These are phyloP conservation scores for Phortica okadai DNA, from an alignment of 2,888 invertebrate species.

Conservation along the genomic window DNA sequence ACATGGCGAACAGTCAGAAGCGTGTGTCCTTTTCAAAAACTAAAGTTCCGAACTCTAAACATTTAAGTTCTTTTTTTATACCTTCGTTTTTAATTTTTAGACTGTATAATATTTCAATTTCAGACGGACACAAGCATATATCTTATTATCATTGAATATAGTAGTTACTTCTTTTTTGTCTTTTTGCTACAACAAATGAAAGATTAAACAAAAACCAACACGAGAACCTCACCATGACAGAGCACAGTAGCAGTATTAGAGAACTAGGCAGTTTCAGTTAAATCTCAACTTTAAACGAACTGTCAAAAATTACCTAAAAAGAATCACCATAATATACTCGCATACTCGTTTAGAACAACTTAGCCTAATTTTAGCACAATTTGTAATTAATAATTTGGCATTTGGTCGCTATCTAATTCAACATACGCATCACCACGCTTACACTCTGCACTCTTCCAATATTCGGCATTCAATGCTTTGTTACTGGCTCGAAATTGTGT, in stretches of 20 bases:
- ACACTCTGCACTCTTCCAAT: not conserved
- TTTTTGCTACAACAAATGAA: not conserved
- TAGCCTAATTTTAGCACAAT: conserved; percentile 25
- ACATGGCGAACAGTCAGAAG: not conserved
- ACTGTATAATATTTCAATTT: not conserved
- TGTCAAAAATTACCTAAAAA: not conserved
- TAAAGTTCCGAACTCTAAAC: not conserved
- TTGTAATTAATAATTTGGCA: not conserved
- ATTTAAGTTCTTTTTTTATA: conserved; percentile 4
- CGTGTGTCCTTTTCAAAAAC: not conserved
- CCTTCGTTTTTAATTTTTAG: not conserved
- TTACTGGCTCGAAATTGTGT: conserved; percentile 9
- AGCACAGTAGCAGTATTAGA: conserved; percentile 28
- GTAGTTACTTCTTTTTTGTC: not conserved
- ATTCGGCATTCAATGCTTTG: not conserved
- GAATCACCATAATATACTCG: conserved; percentile 12
- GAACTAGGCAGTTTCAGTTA: conserved; percentile 3
- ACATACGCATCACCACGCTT: not conserved
- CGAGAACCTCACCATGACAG: conserved; percentile 19
- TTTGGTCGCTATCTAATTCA: not conserved
- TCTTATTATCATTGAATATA: not conserved
- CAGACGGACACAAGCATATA: not conserved
- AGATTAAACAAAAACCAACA: conserved; percentile 4
- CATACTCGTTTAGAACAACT: conserved; percentile 11
- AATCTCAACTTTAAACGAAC: not conserved